Evolutionary conservation across 2,113 vertebrate species (phyloP).

Genomic region (Pseudorhombus dupliciocellatus): DNA sequence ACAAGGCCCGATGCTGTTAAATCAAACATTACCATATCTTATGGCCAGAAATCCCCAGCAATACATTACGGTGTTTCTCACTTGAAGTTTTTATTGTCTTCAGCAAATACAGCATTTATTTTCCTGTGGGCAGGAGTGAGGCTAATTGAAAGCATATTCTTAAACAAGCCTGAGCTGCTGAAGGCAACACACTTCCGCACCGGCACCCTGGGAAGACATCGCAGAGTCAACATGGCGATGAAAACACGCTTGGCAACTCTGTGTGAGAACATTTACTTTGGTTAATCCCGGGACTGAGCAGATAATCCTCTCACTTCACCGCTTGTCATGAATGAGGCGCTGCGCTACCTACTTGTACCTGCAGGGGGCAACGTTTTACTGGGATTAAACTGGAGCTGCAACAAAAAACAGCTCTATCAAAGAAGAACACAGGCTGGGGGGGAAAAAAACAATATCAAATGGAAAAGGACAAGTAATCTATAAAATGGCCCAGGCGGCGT

Average conservation of each 20-base stretch:
- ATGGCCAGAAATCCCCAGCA: slow-evolving; percentile 52
- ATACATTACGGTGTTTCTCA: slow-evolving; percentile 40
- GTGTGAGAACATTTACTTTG: slow-evolving; percentile 63
- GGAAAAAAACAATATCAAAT: slow-evolving; percentile 26
- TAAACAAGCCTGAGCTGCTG: neutral
- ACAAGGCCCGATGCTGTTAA: slow-evolving; percentile 57
- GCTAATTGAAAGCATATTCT: slow-evolving; percentile 70
- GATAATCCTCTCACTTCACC: slow-evolving; percentile 47
- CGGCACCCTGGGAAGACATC: slow-evolving; percentile 38
- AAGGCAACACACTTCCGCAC: slow-evolving; percentile 19
- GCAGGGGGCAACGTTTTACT: slow-evolving; percentile 54
- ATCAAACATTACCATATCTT: slow-evolving; percentile 66
- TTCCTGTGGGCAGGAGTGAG: neutral
- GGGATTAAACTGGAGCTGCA: slow-evolving; percentile 13
- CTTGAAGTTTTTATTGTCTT: slow-evolving; percentile 59
- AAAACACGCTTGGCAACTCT: slow-evolving; percentile 51
- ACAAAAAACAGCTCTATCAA: slow-evolving; percentile 14
- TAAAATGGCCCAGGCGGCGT: slow-evolving; percentile 47
- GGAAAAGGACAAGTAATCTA: slow-evolving; percentile 46
- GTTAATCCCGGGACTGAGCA: slow-evolving; percentile 48
- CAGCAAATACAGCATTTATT: slow-evolving; percentile 12
- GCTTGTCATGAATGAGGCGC: neutral
- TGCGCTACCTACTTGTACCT: slow-evolving; percentile 26
- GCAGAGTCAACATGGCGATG: slow-evolving; percentile 38
- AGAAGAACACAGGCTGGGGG: slow-evolving; percentile 17